Evolutionary conservation across 2,113 vertebrate species (phyloP).

Genomic region (Paratilapia polleni): DNA sequence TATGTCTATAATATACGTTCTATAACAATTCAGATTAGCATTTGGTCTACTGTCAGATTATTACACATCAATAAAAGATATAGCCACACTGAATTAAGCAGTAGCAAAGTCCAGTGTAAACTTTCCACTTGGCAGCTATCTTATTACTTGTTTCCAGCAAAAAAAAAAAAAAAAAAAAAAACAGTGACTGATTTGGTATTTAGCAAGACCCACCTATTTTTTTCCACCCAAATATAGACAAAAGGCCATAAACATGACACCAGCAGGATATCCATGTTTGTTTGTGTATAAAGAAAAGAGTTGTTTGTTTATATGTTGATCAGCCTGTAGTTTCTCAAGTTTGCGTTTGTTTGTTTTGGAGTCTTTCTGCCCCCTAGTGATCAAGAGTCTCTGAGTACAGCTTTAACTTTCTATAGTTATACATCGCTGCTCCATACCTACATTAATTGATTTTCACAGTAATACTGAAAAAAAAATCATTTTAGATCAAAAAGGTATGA

Average conservation of each 20-base stretch:
- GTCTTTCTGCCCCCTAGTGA: neutral
- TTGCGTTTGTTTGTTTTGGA: neutral
- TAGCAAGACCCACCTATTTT: neutral
- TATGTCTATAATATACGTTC: neutral
- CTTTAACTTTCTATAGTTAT: neutral
- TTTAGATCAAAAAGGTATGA: neutral
- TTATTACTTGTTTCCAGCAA: neutral
- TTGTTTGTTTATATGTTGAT: neutral
- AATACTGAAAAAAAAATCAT: neutral
- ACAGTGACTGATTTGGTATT: neutral
- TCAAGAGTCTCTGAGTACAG: neutral
- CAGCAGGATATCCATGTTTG: neutral
- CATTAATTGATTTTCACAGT: neutral
- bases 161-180: neutral
- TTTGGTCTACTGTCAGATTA: neutral
- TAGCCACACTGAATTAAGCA: neutral
- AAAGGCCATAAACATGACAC: neutral
- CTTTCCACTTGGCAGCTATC: neutral
- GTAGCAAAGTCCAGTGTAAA: neutral
- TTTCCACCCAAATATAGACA: neutral
- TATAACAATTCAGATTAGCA: neutral
- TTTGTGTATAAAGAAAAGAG: neutral
- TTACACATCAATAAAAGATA: neutral
- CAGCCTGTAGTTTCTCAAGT: neutral
- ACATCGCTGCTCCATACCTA: neutral